These are phyloP conservation scores for Cyrtodaria siliqua DNA, from an alignment of 2,888 invertebrate genomes.

Conservation along the genomic window DNA sequence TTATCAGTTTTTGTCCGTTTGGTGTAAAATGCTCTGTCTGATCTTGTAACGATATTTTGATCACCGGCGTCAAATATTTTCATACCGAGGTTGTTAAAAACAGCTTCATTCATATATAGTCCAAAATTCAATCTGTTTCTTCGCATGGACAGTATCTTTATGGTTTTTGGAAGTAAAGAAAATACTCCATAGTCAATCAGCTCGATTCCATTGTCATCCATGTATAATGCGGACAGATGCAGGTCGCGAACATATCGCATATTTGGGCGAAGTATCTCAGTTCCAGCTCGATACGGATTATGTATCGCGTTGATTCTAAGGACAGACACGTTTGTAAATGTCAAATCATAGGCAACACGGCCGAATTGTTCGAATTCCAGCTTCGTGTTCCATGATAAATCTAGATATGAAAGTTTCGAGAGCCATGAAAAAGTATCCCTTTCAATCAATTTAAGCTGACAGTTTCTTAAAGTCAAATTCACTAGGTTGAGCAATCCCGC, in stretches of 20 bases:
- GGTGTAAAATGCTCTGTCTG: not conserved
- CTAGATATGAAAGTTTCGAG: conserved; percentile 24
- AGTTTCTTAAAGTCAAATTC: conserved; percentile 30
- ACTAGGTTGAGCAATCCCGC: conserved; percentile 22
- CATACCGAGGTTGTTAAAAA: conserved; percentile 43
- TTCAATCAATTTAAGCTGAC: conserved; percentile 25
- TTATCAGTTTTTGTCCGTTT: not conserved
- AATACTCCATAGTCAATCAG: conserved; percentile 49
- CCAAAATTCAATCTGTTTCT: conserved; percentile 43
- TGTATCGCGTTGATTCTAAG: conserved; percentile 46
- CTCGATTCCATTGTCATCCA: conserved; percentile 53
- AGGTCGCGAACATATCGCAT: conserved; percentile 14
- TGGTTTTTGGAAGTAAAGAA: conserved; percentile 28
- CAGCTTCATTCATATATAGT: conserved; percentile 27
- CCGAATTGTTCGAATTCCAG: conserved; percentile 28
- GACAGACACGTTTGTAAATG: conserved; percentile 24
- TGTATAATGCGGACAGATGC: conserved; percentile 33
- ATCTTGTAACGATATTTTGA: not conserved
- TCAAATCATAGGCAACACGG: conserved; percentile 20
- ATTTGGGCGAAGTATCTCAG: conserved; percentile 13
- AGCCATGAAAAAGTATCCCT: conserved; percentile 35
- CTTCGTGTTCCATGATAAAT: conserved; percentile 39
- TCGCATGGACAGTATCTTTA: conserved; percentile 34
- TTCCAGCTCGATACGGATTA: conserved; percentile 40
- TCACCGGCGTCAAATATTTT: conserved; percentile 39